Evolutionary conservation across 2,888 invertebrate genomes (phyloP).

Genomic region (Byasa hedistus): DNA sequence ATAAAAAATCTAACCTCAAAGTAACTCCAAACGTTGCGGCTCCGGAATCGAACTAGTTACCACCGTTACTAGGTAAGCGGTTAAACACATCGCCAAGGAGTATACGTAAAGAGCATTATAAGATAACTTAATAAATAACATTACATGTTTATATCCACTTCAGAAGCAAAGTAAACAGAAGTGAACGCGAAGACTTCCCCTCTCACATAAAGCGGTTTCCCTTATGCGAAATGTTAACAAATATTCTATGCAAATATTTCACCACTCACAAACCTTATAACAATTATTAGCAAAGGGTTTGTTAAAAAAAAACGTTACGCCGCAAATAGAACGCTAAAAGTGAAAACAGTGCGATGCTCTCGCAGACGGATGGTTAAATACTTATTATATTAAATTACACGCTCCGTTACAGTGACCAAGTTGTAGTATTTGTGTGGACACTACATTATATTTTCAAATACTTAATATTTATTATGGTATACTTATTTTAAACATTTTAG

Average conservation of each 20-base stretch:
- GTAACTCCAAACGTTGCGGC: too few relatives aligned
- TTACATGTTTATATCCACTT: too few relatives aligned
- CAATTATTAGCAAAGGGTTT: background rate
- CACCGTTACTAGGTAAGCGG: too few relatives aligned
- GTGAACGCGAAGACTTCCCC: background rate
- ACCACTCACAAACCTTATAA: background rate
- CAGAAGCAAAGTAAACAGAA: background rate
- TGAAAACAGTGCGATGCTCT: conserved; percentile 21
- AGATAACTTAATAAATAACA: too few relatives aligned
- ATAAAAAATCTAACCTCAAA: too few relatives aligned
- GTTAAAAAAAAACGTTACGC: conserved; percentile 1
- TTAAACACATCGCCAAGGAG: too few relatives aligned
- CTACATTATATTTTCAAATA: too few relatives aligned
- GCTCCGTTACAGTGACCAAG: conserved; percentile 9
- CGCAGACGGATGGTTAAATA: conserved; percentile 12
- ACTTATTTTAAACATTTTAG: too few relatives aligned
- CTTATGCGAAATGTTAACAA: background rate
- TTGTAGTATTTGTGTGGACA: background rate
- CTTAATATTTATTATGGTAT: too few relatives aligned
- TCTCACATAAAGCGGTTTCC: background rate
- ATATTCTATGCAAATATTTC: conserved; percentile 2
- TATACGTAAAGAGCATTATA: too few relatives aligned
- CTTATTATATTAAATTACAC: conserved; percentile 17
- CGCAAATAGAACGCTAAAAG: conserved; percentile 13
- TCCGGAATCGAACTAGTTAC: too few relatives aligned